Evolutionary conservation across 2,797 vertebrate species (phyloP), one percentile per base, ranked within the genome.

Genomic region (Hozukius guyotensis): DNA sequence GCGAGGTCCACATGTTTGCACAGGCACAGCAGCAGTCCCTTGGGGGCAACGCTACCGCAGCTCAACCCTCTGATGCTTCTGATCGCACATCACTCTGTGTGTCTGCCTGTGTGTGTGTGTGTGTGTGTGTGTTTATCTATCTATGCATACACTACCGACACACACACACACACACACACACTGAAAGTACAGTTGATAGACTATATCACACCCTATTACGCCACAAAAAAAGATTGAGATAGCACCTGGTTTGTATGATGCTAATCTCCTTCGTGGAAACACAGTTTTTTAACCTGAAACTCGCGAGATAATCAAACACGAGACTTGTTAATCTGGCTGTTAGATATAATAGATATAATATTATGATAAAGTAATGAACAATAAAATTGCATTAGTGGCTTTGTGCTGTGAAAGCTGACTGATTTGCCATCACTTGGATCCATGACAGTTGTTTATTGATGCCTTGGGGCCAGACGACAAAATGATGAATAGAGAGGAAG

Each of bases 401-500:
- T 93, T 90, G 87, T 92, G 75, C 67, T 52, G 79, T 79, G 81
- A 89, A 88, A 86, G 80, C 89, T 85, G 91, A 87, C 82, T 91
- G 90, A 91, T 93, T 91, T 88, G 88, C 82, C 89, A 72, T 91
- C 83, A 88, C 85, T 87, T 88, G 90, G 90, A 88, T 94, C 79
- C 74, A 85, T 95, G 89, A 89, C 90, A 94, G 90, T 91, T 90
- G 90, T 94, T 95, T 95, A 95, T 94, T 92, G 93, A 94, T 87
- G 91, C 90, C 92, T 91, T 42, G 82, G 88, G 93, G 93, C 91
- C 91, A 85, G 75, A 89, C 72, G 89, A 92, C 92, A 93, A 90
- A 91, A 86, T 91, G 88, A 92, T 94, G 92, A 94, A 93, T 92
- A 90, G 89, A 91, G 88, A 91, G 90, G 88, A 95, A 94, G 93